phyloP scores from a whole-genome alignment of 2,888 invertebrate species.

The Caenorhabditis afra region DNA sequence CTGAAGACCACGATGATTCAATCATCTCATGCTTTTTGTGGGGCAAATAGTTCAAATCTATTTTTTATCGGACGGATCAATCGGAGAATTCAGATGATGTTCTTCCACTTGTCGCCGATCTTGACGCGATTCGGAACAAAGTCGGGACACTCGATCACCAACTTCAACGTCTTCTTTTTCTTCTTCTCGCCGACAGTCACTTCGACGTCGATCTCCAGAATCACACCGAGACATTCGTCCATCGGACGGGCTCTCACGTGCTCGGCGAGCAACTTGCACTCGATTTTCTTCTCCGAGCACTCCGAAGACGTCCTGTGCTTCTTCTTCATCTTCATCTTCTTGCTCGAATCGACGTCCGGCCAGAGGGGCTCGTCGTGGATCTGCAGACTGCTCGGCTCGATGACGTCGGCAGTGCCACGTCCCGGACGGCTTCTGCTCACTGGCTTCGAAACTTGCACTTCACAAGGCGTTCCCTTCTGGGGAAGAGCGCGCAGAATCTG shows the following conservation, averaged over 20 bases:
- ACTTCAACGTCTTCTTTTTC: constrained; percentile 2
- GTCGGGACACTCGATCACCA: constrained; percentile 33
- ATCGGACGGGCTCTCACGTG: constrained; percentile 3
- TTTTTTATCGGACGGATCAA: no score
- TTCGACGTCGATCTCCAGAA: constrained; percentile 29
- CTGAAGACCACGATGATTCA: no score
- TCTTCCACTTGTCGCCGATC: constrained; percentile 27
- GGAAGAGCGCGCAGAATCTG: constrained; percentile 15
- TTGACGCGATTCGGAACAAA: constrained; percentile 9
- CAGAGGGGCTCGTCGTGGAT: not conserved
- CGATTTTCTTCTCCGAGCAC: not conserved
- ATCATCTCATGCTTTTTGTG: no score
- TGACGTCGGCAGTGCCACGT: constrained; percentile 25
- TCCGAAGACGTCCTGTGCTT: not conserved
- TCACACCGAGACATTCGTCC: not conserved
- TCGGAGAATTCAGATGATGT: constrained; percentile 3
- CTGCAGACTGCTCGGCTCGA: not conserved
- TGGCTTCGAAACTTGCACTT: constrained; percentile 8
- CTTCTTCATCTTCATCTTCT: not conserved
- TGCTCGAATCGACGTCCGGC: not conserved
- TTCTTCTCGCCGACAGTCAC: not conserved
- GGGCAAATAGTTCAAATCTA: no score
- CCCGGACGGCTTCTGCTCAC: not conserved
- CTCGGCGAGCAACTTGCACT: not conserved
- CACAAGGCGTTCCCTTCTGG: constrained; percentile 6